These are phyloP conservation scores for Hypothenemus hampei DNA, from an alignment of 1,140 invertebrate species.

Conservation along the genomic window DNA sequence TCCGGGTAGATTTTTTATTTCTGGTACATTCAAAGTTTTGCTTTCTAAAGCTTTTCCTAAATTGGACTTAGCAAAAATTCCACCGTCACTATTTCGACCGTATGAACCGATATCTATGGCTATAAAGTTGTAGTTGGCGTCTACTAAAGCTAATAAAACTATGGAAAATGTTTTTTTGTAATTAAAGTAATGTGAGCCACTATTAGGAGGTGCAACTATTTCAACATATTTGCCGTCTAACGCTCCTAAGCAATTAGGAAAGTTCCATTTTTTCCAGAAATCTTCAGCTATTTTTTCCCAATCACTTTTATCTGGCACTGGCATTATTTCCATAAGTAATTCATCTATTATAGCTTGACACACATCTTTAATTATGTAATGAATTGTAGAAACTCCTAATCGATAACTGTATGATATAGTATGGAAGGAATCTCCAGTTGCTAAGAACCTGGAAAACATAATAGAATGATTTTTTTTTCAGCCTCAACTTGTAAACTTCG, in stretches of 20 bases:
- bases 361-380: conserved; percentile 34
- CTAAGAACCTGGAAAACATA: conserved; percentile 28
- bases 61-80: conserved; percentile 33
- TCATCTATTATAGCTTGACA: conserved; percentile 32
- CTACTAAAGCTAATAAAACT: conserved; percentile 44
- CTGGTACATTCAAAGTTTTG: conserved; percentile 22
- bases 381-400: conserved; percentile 35
- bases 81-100: conserved; percentile 44
- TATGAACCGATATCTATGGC: conserved; percentile 46
- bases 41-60: conserved; percentile 22
- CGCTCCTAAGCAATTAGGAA: too few species aligned
- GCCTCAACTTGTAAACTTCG: too few species aligned
- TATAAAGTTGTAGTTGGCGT: conserved; percentile 46
- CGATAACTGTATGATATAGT: conserved; percentile 37
- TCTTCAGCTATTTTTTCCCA: conserved; percentile 35
- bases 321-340: conserved; percentile 34
- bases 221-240: conserved; percentile 47
- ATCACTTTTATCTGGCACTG: conserved; percentile 28
- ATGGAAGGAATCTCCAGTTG: conserved; percentile 27
- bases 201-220: conserved; percentile 39
- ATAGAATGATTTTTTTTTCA: too few species aligned
- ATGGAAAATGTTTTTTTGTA: conserved; percentile 47
- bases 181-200: conserved; percentile 16
- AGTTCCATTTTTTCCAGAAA: conserved; percentile 47
- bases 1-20: too few species aligned